Percentiles rank a stretch among this genome's conserved stretches.
phyloP scores from a whole-genome alignment of 2,797 vertebrate species.

The Malacoctenus gilli region DNA sequence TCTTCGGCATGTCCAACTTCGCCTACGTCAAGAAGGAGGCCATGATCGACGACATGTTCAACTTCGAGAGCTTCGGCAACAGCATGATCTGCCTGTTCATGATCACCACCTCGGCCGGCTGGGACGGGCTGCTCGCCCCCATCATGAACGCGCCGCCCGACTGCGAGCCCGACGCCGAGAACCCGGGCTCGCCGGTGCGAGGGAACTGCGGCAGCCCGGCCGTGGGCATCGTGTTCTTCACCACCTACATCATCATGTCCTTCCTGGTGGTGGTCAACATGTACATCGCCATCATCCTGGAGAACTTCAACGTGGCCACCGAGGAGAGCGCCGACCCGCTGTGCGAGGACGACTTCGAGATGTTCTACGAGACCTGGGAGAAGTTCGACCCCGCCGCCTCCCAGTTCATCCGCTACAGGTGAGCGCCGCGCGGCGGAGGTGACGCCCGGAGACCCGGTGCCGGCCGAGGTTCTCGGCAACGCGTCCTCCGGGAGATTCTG shows the following conservation, averaged over 20 bases:
- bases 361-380: constrained; percentile 98
- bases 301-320: constrained; percentile 95
- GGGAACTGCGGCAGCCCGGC: constrained; percentile 90
- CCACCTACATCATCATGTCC: constrained; percentile 93
- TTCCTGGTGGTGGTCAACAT: constrained; percentile 96
- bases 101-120: constrained; percentile 95
- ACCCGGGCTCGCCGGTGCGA: constrained; percentile 82
- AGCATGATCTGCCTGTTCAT: constrained; percentile 95
- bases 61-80: constrained; percentile 96
- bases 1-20: constrained; percentile 97
- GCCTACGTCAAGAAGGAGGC: constrained; percentile 91
- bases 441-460: no score
- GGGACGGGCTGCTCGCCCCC: constrained; percentile 91
- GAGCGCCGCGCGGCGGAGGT: no score
- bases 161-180: constrained; percentile 85
- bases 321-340: constrained; percentile 92
- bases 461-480: no score
- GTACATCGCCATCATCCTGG: constrained; percentile 97
- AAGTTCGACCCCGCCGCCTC: constrained; percentile 95
- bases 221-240: constrained; percentile 92
- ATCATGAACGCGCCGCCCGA: constrained; percentile 91
- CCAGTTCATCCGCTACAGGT: constrained; percentile 89
- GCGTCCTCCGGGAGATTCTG: no score
- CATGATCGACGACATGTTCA: constrained; percentile 93
- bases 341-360: constrained; percentile 93